Evolutionary conservation across 2,888 invertebrate genomes (phyloP).

Genomic region (Luperina testacea): DNA sequence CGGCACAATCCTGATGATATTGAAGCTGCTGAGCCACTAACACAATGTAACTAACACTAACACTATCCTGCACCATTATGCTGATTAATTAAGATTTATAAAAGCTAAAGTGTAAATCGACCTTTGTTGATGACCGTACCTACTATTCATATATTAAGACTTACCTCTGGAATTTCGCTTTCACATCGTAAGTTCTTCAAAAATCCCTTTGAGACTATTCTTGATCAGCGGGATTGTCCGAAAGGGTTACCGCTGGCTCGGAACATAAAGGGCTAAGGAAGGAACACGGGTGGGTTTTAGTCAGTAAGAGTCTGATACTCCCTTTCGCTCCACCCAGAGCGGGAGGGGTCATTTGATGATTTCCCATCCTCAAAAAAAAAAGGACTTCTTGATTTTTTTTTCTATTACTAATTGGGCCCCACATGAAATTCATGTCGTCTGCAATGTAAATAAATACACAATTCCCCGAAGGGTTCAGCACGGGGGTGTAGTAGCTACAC

Average conservation of each 20-base stretch:
- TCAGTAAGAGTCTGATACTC: no score
- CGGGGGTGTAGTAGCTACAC: neutral
- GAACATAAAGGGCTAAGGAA: no score
- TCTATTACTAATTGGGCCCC: neutral
- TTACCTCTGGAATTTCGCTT: neutral
- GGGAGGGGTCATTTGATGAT: no score
- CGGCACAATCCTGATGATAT: no score
- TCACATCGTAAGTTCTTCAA: neutral
- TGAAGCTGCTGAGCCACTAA: neutral
- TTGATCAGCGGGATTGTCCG: no score
- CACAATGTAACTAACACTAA: no score
- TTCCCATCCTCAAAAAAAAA: no score
- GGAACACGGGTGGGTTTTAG: no score
- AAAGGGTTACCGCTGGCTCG: no score
- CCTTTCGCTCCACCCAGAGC: no score
- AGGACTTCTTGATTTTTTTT: neutral
- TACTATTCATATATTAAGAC: neutral
- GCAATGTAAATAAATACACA: neutral
- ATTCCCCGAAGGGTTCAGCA: neutral
- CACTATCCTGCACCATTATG: no score
- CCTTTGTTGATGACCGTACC: neutral
- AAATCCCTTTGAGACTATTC: neutral
- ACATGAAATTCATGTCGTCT: neutral
- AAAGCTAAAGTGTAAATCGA: neutral
- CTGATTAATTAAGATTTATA: neutral